Conservation (phyloP, 1,140 invertebrate species). For the Elymnias hypermnestra region DNA sequence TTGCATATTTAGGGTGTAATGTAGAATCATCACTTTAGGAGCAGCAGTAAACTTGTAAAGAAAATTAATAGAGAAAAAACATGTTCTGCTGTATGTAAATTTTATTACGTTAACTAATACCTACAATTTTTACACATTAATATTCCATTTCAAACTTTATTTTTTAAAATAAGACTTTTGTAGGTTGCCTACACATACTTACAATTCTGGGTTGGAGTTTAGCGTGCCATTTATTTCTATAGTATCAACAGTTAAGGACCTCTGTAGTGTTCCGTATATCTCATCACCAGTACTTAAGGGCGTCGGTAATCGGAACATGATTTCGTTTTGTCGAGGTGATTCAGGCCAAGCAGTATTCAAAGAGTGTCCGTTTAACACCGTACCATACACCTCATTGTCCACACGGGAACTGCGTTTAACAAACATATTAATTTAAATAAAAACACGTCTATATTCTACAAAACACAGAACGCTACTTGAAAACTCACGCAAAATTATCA, state of each 20-base stretch:
- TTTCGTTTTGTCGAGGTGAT: constrained; percentile 29
- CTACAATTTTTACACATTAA: no score
- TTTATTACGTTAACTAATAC: no score
- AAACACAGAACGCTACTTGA: neutral
- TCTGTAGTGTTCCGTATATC: no score
- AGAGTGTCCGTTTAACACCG: constrained; percentile 33
- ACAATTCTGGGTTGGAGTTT: constrained; percentile 28
- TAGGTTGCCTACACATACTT: constrained; percentile 14
- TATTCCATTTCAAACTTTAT: no score
- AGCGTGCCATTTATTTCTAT: constrained; percentile 30
- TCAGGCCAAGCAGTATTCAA: constrained; percentile 35
- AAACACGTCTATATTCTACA: neutral
- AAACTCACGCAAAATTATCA: neutral
- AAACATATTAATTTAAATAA: constrained; percentile 1
- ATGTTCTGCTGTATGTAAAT: no score
- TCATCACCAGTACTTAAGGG: constrained; percentile 31
- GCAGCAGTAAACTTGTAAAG: no score
- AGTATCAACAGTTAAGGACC: constrained; percentile 28
- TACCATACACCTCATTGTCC: constrained; percentile 27
- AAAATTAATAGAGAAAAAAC: no score
- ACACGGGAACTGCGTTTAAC: constrained; percentile 7
- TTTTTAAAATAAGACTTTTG: no score
- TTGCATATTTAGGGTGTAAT: no score
- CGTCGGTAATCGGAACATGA: constrained; percentile 53
- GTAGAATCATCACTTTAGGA: no score